These are phyloP conservation scores for Myotis findleyi DNA, from an alignment of 2,797 vertebrate species.

Conservation along the genomic window DNA sequence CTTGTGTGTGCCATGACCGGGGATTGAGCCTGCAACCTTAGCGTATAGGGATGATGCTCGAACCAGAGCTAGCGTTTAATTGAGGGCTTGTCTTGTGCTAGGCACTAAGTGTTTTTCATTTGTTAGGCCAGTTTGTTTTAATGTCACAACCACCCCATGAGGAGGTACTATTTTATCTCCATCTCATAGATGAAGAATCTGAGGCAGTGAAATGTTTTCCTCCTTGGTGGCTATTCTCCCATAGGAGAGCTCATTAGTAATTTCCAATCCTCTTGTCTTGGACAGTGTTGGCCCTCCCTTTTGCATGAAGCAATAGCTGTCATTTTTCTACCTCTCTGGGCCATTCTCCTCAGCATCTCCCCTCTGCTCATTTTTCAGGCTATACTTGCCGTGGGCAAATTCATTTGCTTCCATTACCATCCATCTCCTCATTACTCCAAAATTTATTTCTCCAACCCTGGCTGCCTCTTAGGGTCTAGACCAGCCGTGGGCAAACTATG, in stretches of 20 bases:
- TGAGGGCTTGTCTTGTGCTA: background rate
- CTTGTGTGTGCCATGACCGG: background rate
- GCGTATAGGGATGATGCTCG: background rate
- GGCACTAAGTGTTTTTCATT: background rate
- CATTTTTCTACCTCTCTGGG: background rate
- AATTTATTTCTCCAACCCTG: background rate
- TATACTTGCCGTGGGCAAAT: background rate
- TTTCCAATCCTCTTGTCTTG: background rate
- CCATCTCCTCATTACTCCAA: background rate
- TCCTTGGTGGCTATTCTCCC: background rate
- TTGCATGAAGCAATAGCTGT: background rate
- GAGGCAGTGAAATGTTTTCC: background rate
- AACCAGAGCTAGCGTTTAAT: background rate
- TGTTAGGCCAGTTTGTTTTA: background rate
- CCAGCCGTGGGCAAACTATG: too few relatives aligned
- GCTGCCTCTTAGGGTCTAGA: background rate
- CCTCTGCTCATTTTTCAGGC: background rate
- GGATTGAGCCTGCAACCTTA: background rate
- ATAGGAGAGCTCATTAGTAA: background rate
- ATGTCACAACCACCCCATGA: background rate
- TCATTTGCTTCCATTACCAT: background rate
- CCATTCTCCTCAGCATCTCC: background rate
- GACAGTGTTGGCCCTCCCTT: background rate
- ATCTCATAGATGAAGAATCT: background rate
- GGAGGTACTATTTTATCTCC: background rate